Evolutionary conservation across 2,888 invertebrate species (phyloP), one percentile per base, ranked within the genome.

Genomic region (Cheilosia impressa): DNA sequence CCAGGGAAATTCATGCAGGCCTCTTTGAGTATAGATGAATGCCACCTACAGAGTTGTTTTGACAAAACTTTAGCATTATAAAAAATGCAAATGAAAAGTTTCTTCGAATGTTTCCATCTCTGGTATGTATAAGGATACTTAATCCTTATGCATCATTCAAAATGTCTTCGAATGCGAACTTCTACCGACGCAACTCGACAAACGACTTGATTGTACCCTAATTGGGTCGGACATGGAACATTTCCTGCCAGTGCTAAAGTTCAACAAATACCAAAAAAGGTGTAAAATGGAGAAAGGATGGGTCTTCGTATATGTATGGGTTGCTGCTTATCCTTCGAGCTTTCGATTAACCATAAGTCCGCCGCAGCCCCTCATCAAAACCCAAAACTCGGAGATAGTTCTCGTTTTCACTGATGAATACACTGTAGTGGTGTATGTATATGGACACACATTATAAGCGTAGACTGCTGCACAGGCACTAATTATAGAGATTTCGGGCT

Each of bases 401-500:
- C 15, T 38, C 53, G 17, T 53, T 27, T 47, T 22, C 43, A 13
- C 55, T 19, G 24, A 50, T 52, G 13, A 24, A 55, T 19, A 50
- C 22, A 72, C 24, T 47, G 27, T 19, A 10, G 41, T 45, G 58
- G 13, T 60, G 47, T n/a, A 34, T 22, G 52, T 52, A 15, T 10
- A 19, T 34, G 38, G 24, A 71, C 27, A 50, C 2, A 45, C 41
- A 38, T 17, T 15, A 41, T 15, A 6, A 71, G 22, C 53, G 52
- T 52, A 24, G 15, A 52, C 24, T 6, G 53, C 50, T 85, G 81
- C 66, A 76, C 22, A 77, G 50, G 57, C 81, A 81, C 85, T 85
- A 85, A 81, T 81, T 81, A 81, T 85, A 85, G 76, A 85, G 81
- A 85, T 85, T 76, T 77, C 38, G 22, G 76, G 63, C 81, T 81